Evolutionary conservation across 2,888 invertebrate genomes (phyloP).

Genomic region (Nomada flava): DNA sequence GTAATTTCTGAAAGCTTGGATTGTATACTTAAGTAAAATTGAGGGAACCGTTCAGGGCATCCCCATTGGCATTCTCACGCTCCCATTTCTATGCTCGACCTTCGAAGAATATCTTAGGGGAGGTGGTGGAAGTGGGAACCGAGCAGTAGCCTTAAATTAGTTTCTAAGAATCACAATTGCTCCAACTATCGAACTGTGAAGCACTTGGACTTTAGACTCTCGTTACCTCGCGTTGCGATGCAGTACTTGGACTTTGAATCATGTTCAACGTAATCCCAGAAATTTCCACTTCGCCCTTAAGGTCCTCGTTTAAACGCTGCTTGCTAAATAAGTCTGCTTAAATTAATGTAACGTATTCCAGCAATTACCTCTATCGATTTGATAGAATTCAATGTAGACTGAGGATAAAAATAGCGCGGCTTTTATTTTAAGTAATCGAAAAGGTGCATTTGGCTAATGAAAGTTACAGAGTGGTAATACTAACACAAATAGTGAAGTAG

Average conservation of each 20-base stretch:
- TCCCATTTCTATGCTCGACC: not conserved
- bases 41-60: slow-evolving; percentile 6
- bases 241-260: not conserved
- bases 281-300: not conserved
- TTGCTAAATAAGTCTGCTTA: too few relatives aligned
- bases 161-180: slow-evolving; percentile 22
- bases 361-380: too few relatives aligned
- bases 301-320: too few relatives aligned
- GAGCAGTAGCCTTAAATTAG: slow-evolving; percentile 18
- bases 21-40: slow-evolving; percentile 12
- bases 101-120: slow-evolving; percentile 1
- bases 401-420: too few relatives aligned
- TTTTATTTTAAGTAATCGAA: too few relatives aligned
- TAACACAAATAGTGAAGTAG: too few relatives aligned
- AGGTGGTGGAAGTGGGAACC: not conserved
- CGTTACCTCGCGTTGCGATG: not conserved
- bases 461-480: too few relatives aligned
- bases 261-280: not conserved
- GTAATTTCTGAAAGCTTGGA: slow-evolving; percentile 11
- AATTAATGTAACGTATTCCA: too few relatives aligned
- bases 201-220: not conserved
- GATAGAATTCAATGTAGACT: too few relatives aligned
- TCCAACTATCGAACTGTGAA: not conserved
- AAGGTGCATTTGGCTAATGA: too few relatives aligned
- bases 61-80: slow-evolving; percentile 1